phyloP scores from a whole-genome alignment of 1,140 invertebrate genomes.

The Trachymyrmex cornetzi region DNA sequence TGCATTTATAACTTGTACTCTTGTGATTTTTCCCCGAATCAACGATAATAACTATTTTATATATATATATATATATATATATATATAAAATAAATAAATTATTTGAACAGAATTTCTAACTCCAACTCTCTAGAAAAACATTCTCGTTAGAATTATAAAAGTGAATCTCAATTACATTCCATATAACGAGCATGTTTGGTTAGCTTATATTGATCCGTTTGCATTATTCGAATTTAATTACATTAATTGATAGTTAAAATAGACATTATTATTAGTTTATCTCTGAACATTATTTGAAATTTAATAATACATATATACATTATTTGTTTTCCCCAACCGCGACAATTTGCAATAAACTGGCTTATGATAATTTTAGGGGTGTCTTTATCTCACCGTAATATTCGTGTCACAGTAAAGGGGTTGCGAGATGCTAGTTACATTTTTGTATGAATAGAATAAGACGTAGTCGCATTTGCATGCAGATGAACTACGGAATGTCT shows the following conservation, averaged over 20 bases:
- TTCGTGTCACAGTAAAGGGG: not conserved
- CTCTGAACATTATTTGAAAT: slow-evolving; percentile 1
- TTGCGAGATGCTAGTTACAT: not conserved
- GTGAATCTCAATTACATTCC: not conserved
- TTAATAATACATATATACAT: not conserved
- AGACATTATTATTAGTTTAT: slow-evolving; percentile 14
- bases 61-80: not conserved
- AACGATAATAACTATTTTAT: not conserved
- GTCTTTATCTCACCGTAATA: not conserved
- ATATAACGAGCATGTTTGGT: not conserved
- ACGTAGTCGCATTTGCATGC: slow-evolving; percentile 48
- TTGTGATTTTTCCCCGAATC: not conserved
- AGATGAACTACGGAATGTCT: slow-evolving; percentile 10
- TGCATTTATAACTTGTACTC: not conserved
- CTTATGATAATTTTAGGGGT: slow-evolving; percentile 62
- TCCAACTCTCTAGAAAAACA: not conserved
- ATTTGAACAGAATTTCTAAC: not conserved
- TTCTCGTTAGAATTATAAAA: not conserved
- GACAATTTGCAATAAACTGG: not conserved
- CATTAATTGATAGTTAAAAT: not conserved
- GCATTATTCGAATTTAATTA: not conserved
- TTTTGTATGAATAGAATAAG: slow-evolving; percentile 27
- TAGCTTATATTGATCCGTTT: not conserved
- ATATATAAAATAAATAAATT: not conserved
- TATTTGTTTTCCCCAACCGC: not conserved